Conservation (phyloP, 2,113 vertebrate species). For the Xerus inauris region DNA sequence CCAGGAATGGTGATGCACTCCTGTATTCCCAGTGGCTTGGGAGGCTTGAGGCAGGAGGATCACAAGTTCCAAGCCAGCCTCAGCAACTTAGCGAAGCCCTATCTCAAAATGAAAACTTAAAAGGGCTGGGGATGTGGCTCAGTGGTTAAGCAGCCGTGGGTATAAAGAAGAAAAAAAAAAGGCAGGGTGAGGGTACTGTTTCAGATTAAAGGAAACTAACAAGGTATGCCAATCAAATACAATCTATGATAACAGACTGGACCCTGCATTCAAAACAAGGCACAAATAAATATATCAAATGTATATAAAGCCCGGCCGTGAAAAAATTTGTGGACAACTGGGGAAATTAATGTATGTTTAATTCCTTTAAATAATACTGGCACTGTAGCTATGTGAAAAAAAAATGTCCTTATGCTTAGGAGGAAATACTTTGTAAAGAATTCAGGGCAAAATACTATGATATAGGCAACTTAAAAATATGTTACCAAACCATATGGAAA, state of each 20-base stretch:
- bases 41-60: too few relatives aligned
- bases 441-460: neutral
- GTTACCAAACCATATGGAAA: neutral
- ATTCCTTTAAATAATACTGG: neutral
- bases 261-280: neutral
- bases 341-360: neutral
- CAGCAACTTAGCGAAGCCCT: too few relatives aligned
- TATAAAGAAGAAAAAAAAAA: too few relatives aligned
- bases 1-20: too few relatives aligned
- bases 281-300: neutral
- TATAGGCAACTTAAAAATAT: neutral
- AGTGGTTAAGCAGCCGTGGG: too few relatives aligned
- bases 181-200: neutral
- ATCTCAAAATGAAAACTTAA: too few relatives aligned
- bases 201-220: constrained; percentile 12
- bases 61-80: too few relatives aligned
- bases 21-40: too few relatives aligned
- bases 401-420: neutral
- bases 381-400: neutral
- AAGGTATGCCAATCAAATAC: constrained; percentile 10
- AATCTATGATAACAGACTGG: neutral
- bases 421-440: constrained; percentile 25
- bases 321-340: neutral
- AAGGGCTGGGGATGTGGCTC: too few relatives aligned
- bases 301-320: neutral